Evolutionary conservation across 2,797 vertebrate species (phyloP).

Genomic region (Pampus argenteus): DNA sequence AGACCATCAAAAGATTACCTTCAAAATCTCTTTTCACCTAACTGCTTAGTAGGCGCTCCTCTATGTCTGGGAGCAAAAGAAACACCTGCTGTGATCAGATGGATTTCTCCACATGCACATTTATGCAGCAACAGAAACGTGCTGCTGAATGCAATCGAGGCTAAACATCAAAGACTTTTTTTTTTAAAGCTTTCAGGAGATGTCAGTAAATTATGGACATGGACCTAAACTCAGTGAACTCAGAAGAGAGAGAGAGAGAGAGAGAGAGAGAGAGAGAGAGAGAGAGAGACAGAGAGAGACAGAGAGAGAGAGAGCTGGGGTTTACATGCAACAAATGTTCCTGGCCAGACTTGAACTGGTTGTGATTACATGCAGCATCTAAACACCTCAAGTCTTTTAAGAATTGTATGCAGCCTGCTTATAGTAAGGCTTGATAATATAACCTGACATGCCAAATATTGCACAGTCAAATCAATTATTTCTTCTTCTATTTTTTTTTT

Average conservation of each 20-base stretch:
- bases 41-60: slow-evolving; percentile 28
- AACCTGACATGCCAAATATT: slow-evolving; percentile 22
- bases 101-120: slow-evolving; percentile 55
- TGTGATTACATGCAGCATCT: background rate
- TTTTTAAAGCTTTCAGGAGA: slow-evolving; percentile 20
- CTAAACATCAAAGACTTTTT: slow-evolving; percentile 18
- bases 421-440: slow-evolving; percentile 12
- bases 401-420: slow-evolving; percentile 12
- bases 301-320: background rate
- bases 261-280: no score
- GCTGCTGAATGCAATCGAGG: slow-evolving; percentile 23
- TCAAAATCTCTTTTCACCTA: slow-evolving; percentile 33
- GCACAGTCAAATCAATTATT: slow-evolving; percentile 23
- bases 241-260: background rate
- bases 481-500: slow-evolving; percentile 4
- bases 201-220: slow-evolving; percentile 13
- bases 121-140: slow-evolving; percentile 51
- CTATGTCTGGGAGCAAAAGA: slow-evolving; percentile 29
- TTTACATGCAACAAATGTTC: background rate
- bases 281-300: background rate
- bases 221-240: slow-evolving; percentile 10
- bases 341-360: background rate
- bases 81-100: slow-evolving; percentile 61
- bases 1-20: slow-evolving; percentile 34
- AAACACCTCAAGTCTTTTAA: background rate